Evolutionary conservation across 2,113 vertebrate genomes (phyloP), one percentile per base, ranked within the genome.

Genomic region (Hystrix brachyura): DNA sequence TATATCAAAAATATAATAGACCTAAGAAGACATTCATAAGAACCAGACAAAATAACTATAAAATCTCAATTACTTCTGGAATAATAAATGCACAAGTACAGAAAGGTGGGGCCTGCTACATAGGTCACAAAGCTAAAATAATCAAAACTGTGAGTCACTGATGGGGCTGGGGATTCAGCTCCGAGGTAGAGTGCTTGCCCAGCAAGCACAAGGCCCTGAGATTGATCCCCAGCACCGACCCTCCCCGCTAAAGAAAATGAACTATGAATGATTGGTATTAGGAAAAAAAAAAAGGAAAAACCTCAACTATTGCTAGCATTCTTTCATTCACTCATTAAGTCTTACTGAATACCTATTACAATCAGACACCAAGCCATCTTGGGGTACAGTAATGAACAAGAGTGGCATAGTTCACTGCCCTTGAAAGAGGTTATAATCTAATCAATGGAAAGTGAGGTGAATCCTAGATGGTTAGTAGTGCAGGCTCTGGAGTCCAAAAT

Each of bases 41-140:
- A 91, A 82, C 29, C 59, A 67, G 65, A 76, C 19, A 91, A 94
- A 80, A 86, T 87, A 72, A 81, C 86, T 60, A 43, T 53, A 55
- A 55, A 71, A 76, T 93, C 27, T 48, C 60, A 79, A 57, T 80
- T 96, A 91, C 51, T 91, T 43, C 60, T 64, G 53, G 34, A 82
- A 95, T 51, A 74, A 27, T 74, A 64, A 91, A 34, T 48, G 32
- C 10, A 92, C 46, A 92, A 65, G n/a, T 91, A 79, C 48, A 87
- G 83, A 92, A 85, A 79, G 51, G n/a, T 87, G 81, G 69, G 12
- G 34, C 18, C n/a, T 29, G 19, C 46, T 46, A 46, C 64, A 80
- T 18, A 43, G 14, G 87, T 43, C 27, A 80, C 65, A 92, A 51
- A 74, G 13, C 65, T 62, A 71, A 87, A 62, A 17, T n/a, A 74